These are phyloP conservation scores for Calonectris borealis DNA, from an alignment of 2,113 vertebrate species.

Conservation along the genomic window DNA sequence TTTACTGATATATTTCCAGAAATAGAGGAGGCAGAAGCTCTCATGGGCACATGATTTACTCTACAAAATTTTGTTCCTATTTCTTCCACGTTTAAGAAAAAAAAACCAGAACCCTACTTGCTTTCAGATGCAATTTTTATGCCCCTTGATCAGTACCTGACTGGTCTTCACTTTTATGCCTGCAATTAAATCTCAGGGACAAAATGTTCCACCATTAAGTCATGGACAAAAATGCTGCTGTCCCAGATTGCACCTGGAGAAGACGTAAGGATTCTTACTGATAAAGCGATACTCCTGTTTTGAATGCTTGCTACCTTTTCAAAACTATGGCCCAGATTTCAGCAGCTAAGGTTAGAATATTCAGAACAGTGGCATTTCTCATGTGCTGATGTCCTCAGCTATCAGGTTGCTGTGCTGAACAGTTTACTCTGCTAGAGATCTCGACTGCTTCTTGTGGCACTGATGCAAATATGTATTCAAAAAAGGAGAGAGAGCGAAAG, in stretches of 20 bases:
- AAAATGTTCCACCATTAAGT: not conserved
- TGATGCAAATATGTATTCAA: not conserved
- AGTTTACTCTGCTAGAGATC: not conserved
- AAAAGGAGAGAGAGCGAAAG: not conserved
- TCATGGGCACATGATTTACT: not conserved
- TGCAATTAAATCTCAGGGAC: not conserved
- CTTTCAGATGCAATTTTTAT: not conserved
- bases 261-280: not conserved
- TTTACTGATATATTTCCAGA: not conserved
- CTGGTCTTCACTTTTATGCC: slow-evolving; percentile 25
- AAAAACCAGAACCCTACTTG: not conserved
- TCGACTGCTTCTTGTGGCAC: not conserved
- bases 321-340: slow-evolving; percentile 2
- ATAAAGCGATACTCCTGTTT: not conserved
- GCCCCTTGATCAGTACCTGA: not conserved
- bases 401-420: not conserved
- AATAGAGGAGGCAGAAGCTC: not conserved
- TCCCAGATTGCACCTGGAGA: not conserved
- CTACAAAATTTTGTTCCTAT: not conserved
- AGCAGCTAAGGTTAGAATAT: not conserved
- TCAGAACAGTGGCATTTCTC: not conserved
- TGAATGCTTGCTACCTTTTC: not conserved
- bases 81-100: not conserved
- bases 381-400: slow-evolving; percentile 6
- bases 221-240: not conserved